These are phyloP conservation scores for Acholoe squamosa DNA, from an alignment of 2,888 invertebrate genomes.

Conservation along the genomic window DNA sequence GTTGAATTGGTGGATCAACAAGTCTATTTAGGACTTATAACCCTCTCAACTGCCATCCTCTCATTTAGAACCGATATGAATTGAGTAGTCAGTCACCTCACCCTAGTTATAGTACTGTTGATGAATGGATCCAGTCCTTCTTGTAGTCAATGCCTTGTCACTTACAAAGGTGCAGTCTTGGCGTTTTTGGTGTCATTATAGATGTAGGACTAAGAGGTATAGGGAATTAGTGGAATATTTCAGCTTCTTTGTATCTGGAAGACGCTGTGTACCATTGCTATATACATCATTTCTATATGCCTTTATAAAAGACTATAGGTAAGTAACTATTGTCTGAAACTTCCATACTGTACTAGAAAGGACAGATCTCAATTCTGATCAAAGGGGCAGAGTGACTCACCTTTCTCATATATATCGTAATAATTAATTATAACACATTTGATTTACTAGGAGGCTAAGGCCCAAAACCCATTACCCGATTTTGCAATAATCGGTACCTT, in stretches of 20 bases:
- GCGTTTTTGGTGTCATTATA: slow-evolving; percentile 8
- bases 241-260: neutral
- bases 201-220: neutral
- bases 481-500: too few relatives aligned
- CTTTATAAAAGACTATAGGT: too few relatives aligned
- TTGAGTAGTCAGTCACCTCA: slow-evolving; percentile 12
- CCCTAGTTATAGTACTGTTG: neutral
- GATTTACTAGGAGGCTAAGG: too few relatives aligned
- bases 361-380: too few relatives aligned
- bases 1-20: neutral
- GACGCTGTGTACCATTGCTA: neutral
- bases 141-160: neutral
- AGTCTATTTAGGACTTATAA: slow-evolving; percentile 1
- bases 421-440: too few relatives aligned
- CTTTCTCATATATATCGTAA: too few relatives aligned
- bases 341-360: too few relatives aligned
- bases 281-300: too few relatives aligned
- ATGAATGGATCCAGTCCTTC: neutral
- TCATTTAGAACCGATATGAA: slow-evolving; percentile 31
- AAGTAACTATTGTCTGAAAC: too few relatives aligned
- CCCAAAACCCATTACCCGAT: too few relatives aligned
- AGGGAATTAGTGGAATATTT: neutral
- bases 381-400: too few relatives aligned
- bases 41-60: neutral
- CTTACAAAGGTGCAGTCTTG: slow-evolving; percentile 18